Percentiles rank a stretch among this genome's conserved stretches.
phyloP scores from a whole-genome alignment of 2,797 vertebrate species.

The Tinamus major region DNA sequence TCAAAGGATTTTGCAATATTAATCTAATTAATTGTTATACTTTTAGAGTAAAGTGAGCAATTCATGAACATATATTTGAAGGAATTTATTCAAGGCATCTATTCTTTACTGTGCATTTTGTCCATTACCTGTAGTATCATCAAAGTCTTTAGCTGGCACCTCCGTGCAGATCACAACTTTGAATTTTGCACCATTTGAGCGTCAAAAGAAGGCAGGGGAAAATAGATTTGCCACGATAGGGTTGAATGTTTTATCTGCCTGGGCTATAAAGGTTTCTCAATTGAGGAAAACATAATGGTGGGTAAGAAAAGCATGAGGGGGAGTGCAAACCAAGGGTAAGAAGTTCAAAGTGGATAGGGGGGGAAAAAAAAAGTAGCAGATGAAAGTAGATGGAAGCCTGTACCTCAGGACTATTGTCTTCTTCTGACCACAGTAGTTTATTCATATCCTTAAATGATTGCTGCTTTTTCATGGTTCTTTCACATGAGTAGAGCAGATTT shows the following conservation, averaged over 20 bases:
- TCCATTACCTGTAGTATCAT: not conserved
- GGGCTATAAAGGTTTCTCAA: not conserved
- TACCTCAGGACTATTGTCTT: not conserved
- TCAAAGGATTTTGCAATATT: not conserved
- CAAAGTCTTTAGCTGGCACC: not conserved
- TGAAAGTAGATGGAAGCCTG: not conserved
- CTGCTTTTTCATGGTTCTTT: not conserved
- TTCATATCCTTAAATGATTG: not conserved
- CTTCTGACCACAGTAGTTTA: not conserved
- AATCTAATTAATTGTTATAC: not conserved
- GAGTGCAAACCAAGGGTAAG: not conserved
- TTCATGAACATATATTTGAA: not conserved
- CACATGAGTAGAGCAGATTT: not conserved
- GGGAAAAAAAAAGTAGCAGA: not conserved
- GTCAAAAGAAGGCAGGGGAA: not conserved
- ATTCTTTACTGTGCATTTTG: not conserved
- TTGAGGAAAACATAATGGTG: not conserved
- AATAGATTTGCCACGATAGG: not conserved
- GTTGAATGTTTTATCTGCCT: not conserved
- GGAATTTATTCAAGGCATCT: not conserved
- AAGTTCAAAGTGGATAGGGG: not conserved
- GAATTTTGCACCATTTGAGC: not conserved
- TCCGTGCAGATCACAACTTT: not conserved
- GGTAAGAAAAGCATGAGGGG: not conserved
- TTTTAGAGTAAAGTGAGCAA: slow-evolving; percentile 24